Evolutionary conservation across 2,113 vertebrate genomes (phyloP).

Genomic region (Apeltes quadracus): DNA sequence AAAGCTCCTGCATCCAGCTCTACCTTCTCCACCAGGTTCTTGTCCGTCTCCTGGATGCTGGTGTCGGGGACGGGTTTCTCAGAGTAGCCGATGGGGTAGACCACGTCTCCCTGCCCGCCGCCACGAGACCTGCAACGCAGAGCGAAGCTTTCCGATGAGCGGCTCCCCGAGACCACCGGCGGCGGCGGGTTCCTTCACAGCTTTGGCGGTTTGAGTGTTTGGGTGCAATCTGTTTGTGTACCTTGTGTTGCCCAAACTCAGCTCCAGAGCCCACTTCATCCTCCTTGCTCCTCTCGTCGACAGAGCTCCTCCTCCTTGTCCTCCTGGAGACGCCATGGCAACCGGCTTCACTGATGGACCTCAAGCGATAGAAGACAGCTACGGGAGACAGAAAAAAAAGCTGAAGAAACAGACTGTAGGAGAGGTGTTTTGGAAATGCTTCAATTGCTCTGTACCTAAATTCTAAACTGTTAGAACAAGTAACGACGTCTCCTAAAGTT

Average conservation of each 20-base stretch:
- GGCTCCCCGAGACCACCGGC: no score
- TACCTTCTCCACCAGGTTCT: conserved; percentile 96
- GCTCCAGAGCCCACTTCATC: conserved; percentile 84
- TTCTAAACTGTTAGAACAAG: neutral
- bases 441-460: neutral
- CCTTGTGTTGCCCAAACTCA: conserved; percentile 79
- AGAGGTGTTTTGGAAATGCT: neutral
- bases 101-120: conserved; percentile 85
- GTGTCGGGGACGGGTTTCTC: conserved; percentile 94
- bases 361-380: conserved; percentile 39
- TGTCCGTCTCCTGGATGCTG: conserved; percentile 94
- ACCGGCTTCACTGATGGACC: conserved; percentile 37
- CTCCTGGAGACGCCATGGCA: conserved; percentile 80
- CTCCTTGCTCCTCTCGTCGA: conserved; percentile 76
- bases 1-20: conserved; percentile 9
- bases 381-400: neutral
- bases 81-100: conserved; percentile 91
- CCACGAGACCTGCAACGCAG: conserved; percentile 78
- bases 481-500: no score
- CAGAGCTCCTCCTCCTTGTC: conserved; percentile 77
- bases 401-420: neutral
- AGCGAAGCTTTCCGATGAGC: neutral
- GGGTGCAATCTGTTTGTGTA: conserved; percentile 5
- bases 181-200: neutral
- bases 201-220: no score